Evolutionary conservation across 2,797 vertebrate species (phyloP).

Genomic region (Halcyon badia): DNA sequence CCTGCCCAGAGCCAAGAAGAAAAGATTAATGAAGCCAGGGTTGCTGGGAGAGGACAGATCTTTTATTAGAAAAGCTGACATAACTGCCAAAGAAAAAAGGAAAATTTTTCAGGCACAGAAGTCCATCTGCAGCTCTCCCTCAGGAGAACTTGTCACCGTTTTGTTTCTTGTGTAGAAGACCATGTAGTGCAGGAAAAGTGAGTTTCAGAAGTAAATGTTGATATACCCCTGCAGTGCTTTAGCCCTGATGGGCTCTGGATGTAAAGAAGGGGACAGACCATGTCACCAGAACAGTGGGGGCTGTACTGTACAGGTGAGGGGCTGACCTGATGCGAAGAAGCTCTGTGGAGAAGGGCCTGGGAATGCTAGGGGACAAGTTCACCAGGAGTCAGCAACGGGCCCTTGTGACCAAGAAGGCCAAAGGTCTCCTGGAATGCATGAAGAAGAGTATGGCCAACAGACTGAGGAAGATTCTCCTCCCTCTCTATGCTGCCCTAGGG

Average conservation of each 20-base stretch:
- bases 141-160: not conserved
- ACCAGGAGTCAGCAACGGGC: not conserved
- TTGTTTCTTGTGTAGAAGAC: not conserved
- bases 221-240: not conserved
- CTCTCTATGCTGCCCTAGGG: too few relatives aligned
- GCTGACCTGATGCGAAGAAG: not conserved
- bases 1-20: not conserved
- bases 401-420: not conserved
- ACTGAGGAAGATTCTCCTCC: too few relatives aligned
- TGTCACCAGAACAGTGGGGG: fast-evolving
- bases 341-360: not conserved
- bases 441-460: not conserved
- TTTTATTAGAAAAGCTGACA: not conserved
- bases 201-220: not conserved
- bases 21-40: not conserved
- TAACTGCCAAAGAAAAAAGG: not conserved
- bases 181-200: not conserved
- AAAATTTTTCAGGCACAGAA: not conserved
- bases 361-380: not conserved
- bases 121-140: not conserved
- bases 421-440: not conserved
- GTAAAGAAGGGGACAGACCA: not conserved
- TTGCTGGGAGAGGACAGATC: not conserved
- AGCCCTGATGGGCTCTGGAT: fast-evolving
- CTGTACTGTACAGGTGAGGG: not conserved